Base-by-base conservation (phyloP, 2,888 invertebrate species). In the Oegoconia quadripuncta region DNA sequence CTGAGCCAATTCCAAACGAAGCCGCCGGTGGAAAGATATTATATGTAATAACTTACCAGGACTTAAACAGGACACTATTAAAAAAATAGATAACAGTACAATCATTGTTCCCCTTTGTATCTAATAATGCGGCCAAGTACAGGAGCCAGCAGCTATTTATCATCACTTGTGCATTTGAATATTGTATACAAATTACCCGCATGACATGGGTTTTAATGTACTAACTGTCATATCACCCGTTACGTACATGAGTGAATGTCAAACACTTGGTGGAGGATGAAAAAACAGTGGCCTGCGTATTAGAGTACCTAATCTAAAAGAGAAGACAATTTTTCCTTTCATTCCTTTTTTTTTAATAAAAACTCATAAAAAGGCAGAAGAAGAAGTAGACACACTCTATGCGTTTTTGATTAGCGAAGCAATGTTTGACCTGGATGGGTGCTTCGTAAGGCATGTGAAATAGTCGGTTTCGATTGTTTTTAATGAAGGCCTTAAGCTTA, bases 121-220 rank as follows among this genome's bases (percentile, higher is more conserved):
- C n/a, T 25, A 35, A 32, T 28, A 38, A 40, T 29, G 36, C 34
- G 34, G 37, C 33, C 41, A 47, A 46, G 38, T 39, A 32, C 40
- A 32, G 34, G 39, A 41, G 40, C 33, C 37, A 22, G 26, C 17
- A 15, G 26, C 15, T 60, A 50, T 60, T 54, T 60, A 52, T 45
- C 41, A 22, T 30, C 34, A 26, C 16, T 33, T 13, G 12, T 44
- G 52, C 47, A 60, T 62, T 57, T 55, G 52, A 59, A 61, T 62
- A 52, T 52, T 43, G 60, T 59, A 68, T 71, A 56, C 58, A 61
- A 59, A 73, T 49, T 50, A 73, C 74, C 74, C 74, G 62, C 69
- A 74, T 72, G 47, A 48, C 48, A 41, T 46, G 34, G 42, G 34
- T 42, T 41, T 52, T 48, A 55, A 56, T 52, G 42, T 27, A 25